Percentiles rank a stretch among this genome's conserved stretches.
Conservation (phyloP, 2,888 invertebrate genomes). For the Venusia cambrica region DNA sequence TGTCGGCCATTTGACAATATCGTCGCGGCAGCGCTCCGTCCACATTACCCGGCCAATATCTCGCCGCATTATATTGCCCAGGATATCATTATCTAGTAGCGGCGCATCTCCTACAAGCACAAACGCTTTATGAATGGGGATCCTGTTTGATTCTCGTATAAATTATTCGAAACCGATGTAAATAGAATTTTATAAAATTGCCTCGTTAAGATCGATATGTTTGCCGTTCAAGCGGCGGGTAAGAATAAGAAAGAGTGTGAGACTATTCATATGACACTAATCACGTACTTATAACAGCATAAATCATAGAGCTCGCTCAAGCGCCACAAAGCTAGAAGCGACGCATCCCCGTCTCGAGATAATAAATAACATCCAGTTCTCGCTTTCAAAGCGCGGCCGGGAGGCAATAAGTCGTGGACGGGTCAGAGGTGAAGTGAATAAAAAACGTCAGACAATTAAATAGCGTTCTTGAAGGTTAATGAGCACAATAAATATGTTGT, state of each 20-base stretch:
- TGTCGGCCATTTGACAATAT: slow-evolving; percentile 65
- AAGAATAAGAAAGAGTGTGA: slow-evolving; percentile 27
- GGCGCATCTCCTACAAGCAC: slow-evolving; percentile 34
- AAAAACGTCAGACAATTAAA: slow-evolving; percentile 81
- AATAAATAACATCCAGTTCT: slow-evolving; percentile 78
- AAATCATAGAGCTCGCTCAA: slow-evolving; percentile 74
- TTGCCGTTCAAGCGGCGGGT: slow-evolving; percentile 15
- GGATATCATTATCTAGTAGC: slow-evolving; percentile 51
- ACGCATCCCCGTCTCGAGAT: slow-evolving; percentile 69
- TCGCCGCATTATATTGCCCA: slow-evolving; percentile 45
- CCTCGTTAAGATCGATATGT: slow-evolving; percentile 3
- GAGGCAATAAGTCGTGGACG: slow-evolving; percentile 77
- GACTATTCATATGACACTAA: slow-evolving; percentile 57
- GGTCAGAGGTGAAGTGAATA: slow-evolving; percentile 80
- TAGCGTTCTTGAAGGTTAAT: slow-evolving; percentile 81
- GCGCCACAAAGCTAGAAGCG: slow-evolving; percentile 76
- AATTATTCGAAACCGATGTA: slow-evolving; percentile 1
- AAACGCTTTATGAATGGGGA: slow-evolving; percentile 35
- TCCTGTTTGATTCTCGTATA: slow-evolving; percentile 4
- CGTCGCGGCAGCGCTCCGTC: slow-evolving; percentile 47
- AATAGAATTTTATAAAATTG: slow-evolving; percentile 6
- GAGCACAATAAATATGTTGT: slow-evolving; percentile 81
- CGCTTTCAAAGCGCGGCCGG: slow-evolving; percentile 76
- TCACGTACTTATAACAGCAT: slow-evolving; percentile 71
- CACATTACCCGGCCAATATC: slow-evolving; percentile 48